Conservation (phyloP, 2,113 vertebrate species). For the Poicephalus meyeri region DNA sequence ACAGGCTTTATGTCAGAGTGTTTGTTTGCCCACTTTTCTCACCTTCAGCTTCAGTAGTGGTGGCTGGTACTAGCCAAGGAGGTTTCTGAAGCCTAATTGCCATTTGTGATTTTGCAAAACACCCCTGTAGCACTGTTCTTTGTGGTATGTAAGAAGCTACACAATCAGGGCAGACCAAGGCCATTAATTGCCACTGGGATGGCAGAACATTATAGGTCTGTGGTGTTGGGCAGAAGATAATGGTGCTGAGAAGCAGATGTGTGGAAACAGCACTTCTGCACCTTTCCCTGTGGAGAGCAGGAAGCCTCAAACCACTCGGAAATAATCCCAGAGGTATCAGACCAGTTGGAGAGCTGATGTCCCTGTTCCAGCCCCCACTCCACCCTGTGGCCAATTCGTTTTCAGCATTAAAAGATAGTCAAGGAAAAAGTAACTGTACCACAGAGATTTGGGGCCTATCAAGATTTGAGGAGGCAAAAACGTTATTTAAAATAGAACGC, state of each 20-base stretch:
- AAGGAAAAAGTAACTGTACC: not conserved
- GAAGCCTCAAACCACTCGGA: not conserved
- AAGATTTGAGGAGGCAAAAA: not conserved
- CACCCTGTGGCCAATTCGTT: not conserved
- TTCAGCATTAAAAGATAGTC: not conserved
- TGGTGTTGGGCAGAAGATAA: not conserved
- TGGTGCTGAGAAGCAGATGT: not conserved
- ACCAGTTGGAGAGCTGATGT: not conserved
- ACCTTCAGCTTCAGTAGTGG: not conserved
- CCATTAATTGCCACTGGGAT: not conserved
- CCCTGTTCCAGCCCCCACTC: not conserved
- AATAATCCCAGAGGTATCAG: not conserved
- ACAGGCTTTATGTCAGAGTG: not conserved
- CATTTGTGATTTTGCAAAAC: not conserved
- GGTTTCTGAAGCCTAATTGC: not conserved
- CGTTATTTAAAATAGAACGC: not conserved
- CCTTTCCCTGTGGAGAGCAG: not conserved
- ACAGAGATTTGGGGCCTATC: not conserved
- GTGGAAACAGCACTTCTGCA: not conserved
- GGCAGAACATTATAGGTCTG: not conserved
- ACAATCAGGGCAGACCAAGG: not conserved
- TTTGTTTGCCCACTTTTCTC: not conserved
- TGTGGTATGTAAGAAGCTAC: not conserved
- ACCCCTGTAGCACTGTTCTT: not conserved
- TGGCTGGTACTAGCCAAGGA: not conserved